Conservation (phyloP, 1,140 invertebrate species). For the Mercenaria mercenaria region DNA sequence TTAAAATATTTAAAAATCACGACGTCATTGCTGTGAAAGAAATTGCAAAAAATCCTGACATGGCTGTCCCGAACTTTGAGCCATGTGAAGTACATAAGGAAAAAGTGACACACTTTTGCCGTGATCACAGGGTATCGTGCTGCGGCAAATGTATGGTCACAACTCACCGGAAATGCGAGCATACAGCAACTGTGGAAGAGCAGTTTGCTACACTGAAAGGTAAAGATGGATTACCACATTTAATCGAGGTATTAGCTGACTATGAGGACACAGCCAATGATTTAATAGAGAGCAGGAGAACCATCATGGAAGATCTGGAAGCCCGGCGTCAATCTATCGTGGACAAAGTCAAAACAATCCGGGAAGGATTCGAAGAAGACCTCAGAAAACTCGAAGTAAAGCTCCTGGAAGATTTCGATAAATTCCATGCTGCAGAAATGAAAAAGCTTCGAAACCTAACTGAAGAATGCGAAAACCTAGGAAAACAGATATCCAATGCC, state of each 20-base stretch:
- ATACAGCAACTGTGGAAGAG: slow-evolving; percentile 43
- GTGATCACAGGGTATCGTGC: slow-evolving; percentile 46
- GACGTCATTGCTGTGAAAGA: slow-evolving; percentile 51
- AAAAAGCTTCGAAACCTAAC: slow-evolving; percentile 31
- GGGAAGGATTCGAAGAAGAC: slow-evolving; percentile 52
- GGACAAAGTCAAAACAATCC: slow-evolving; percentile 38
- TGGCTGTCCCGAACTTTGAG: slow-evolving; percentile 52
- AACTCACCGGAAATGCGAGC: slow-evolving; percentile 46
- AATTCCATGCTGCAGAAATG: slow-evolving; percentile 53
- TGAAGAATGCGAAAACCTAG: slow-evolving; percentile 53
- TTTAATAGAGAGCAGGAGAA: slow-evolving; percentile 41
- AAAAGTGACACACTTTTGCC: slow-evolving; percentile 57
- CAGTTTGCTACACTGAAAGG: slow-evolving; percentile 38
- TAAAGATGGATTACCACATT: slow-evolving; percentile 13
- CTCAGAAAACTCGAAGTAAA: slow-evolving; percentile 43
- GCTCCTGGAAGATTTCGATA: slow-evolving; percentile 45
- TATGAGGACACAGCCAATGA: slow-evolving; percentile 33
- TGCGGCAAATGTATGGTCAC: slow-evolving; percentile 44
- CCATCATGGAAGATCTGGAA: slow-evolving; percentile 50
- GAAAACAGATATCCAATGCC: slow-evolving; percentile 58
- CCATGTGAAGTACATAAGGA: slow-evolving; percentile 54
- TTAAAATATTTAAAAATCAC: slow-evolving; percentile 58
- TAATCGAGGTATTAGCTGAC: background rate
- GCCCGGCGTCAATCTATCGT: slow-evolving; percentile 8
- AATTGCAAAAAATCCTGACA: slow-evolving; percentile 54